phyloP scores from a whole-genome alignment of 2,888 invertebrate genomes.

The Coelopa pilipes region DNA sequence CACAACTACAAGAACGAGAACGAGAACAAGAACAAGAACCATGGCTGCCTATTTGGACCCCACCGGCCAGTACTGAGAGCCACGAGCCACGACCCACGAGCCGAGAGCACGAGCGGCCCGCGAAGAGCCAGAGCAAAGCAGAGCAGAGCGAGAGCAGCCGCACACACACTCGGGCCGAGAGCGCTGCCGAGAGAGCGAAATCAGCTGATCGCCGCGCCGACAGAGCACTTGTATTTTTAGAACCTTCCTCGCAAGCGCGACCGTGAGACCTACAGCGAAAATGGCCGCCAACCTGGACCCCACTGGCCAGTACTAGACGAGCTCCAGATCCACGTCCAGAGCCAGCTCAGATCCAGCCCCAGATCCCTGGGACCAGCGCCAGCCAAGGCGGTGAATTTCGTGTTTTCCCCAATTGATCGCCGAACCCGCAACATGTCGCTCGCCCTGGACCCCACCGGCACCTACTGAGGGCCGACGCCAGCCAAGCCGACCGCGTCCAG shows the following conservation, averaged over 20 bases:
- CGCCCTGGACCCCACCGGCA: constrained; percentile 65
- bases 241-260: constrained; percentile 23
- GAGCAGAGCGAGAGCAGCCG: constrained; percentile 6
- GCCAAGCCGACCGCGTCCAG: too few species aligned
- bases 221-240: constrained; percentile 35
- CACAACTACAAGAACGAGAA: constrained; percentile 36
- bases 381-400: not conserved
- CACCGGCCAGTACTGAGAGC: constrained; percentile 63
- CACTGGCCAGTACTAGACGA: constrained; percentile 63
- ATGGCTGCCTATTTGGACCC: constrained; percentile 65
- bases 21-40: constrained; percentile 49
- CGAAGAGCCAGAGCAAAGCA: constrained; percentile 13
- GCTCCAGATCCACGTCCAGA: not conserved
- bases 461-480: constrained; percentile 51
- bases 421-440: constrained; percentile 55
- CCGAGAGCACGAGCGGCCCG: constrained; percentile 20
- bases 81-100: constrained; percentile 8
- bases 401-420: constrained; percentile 7
- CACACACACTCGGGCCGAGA: not conserved
- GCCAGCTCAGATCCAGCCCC: constrained; percentile 57
- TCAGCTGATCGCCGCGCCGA: constrained; percentile 27
- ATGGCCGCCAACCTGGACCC: constrained; percentile 64
- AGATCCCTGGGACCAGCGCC: not conserved
- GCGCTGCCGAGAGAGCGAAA: constrained; percentile 33
- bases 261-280: constrained; percentile 30